These are phyloP conservation scores for Odontesthes bonariensis DNA, from an alignment of 2,113 vertebrate species.

Conservation along the genomic window DNA sequence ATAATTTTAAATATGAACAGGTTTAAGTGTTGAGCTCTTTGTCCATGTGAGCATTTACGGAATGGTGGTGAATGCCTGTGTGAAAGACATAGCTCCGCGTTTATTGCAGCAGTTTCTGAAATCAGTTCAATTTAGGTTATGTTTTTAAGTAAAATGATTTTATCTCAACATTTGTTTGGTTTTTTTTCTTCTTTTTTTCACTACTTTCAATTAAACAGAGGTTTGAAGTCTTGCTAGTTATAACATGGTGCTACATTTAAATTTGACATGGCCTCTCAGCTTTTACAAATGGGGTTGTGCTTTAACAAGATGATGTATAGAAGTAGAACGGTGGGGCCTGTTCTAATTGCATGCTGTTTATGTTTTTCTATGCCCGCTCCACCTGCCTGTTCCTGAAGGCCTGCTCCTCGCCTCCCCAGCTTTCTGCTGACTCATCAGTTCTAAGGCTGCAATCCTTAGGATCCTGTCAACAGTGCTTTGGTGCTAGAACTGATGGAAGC, in stretches of 20 bases:
- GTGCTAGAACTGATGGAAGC: conserved; percentile 71
- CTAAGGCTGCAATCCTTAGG: conserved; percentile 65
- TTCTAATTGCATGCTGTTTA: conserved; percentile 29
- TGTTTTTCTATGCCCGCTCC: conserved; percentile 10
- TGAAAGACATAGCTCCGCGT: too few species aligned
- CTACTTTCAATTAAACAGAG: too few species aligned
- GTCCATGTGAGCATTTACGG: too few species aligned
- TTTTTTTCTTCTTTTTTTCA: too few species aligned
- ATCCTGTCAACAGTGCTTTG: conserved; percentile 76
- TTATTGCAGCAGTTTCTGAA: too few species aligned
- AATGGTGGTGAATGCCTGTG: too few species aligned
- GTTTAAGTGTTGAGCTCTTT: too few species aligned
- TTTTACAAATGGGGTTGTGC: neutral
- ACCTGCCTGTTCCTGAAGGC: conserved; percentile 26
- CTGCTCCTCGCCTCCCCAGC: conserved; percentile 20
- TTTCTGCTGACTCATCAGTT: conserved; percentile 76
- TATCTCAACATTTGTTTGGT: too few species aligned
- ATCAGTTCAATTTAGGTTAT: too few species aligned
- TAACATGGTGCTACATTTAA: too few species aligned
- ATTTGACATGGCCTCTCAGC: neutral
- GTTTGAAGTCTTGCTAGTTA: neutral
- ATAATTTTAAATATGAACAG: too few species aligned
- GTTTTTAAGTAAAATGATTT: too few species aligned
- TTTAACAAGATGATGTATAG: neutral
- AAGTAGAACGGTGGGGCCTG: neutral